A percentile compares a stretch with the other conserved stretches of the same genome.
phyloP scores from a whole-genome alignment of 2,113 vertebrate species.

The Indri indri region DNA sequence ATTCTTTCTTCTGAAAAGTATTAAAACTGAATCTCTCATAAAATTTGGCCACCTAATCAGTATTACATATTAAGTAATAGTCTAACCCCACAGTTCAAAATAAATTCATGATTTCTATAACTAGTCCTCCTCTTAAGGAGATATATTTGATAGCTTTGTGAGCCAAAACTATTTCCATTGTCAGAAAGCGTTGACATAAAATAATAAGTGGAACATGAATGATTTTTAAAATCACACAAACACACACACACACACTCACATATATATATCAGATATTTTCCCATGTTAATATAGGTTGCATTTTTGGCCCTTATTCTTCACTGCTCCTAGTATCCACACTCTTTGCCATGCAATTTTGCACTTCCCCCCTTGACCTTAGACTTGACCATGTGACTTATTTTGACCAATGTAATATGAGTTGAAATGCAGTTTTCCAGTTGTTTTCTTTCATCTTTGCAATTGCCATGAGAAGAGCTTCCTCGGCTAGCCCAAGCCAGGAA shows the following conservation, averaged over 20 bases:
- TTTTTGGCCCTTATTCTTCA: neutral
- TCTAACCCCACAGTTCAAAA: neutral
- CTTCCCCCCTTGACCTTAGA: neutral
- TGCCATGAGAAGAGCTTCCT: neutral
- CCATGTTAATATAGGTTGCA: neutral
- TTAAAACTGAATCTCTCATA: neutral
- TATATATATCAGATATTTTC: neutral
- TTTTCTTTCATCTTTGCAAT: neutral
- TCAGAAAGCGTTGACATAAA: neutral
- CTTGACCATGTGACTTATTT: neutral
- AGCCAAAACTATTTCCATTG: neutral
- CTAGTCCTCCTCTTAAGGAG: neutral
- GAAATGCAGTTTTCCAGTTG: neutral
- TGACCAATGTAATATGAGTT: neutral
- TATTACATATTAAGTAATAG: neutral
- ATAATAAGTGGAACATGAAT: no score
- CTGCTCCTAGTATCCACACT: neutral
- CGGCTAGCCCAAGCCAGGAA: neutral
- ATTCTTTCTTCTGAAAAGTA: constrained; percentile 7
- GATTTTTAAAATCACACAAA: no score
- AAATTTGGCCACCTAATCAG: neutral
- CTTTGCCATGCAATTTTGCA: neutral
- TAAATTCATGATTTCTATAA: neutral
- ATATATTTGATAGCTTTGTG: neutral
- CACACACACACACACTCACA: no score